Evolutionary conservation across 2,888 invertebrate species (phyloP).

Genomic region (Eilema sororculum): DNA sequence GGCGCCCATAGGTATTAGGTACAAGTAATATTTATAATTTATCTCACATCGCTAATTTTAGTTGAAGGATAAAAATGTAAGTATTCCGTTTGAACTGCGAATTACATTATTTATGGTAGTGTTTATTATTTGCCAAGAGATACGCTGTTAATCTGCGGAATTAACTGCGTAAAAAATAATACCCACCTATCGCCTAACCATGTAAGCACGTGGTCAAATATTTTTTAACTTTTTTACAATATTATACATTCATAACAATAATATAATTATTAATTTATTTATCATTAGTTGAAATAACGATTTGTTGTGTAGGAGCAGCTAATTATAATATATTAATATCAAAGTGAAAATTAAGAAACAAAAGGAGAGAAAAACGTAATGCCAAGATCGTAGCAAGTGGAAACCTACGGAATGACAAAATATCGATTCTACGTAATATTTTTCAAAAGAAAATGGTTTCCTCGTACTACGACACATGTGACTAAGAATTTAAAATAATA

Average conservation of each 20-base stretch:
- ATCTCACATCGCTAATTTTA: conserved; percentile 41
- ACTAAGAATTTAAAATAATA: conserved; percentile 34
- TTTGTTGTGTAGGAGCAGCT: background rate
- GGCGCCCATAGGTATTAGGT: conserved; percentile 29
- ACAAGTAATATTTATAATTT: conserved; percentile 20
- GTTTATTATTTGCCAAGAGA: background rate
- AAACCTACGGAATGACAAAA: background rate
- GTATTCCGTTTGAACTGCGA: background rate
- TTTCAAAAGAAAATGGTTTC: conserved; percentile 30
- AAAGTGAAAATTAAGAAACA: background rate
- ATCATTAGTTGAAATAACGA: background rate
- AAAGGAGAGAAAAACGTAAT: background rate
- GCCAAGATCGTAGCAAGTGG: background rate
- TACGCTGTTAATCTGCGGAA: background rate
- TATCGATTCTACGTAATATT: conserved; percentile 6
- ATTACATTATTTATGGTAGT: conserved; percentile 1
- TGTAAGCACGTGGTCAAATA: background rate
- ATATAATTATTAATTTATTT: too few relatives aligned
- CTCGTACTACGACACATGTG: conserved; percentile 24
- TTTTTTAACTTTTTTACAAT: too few relatives aligned
- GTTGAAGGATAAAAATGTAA: conserved; percentile 35
- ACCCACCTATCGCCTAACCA: too few relatives aligned
- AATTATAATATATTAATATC: too few relatives aligned
- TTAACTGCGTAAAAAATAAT: background rate
- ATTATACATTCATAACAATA: too few relatives aligned